A percentile compares a stretch with the other conserved stretches of the same genome.
Conservation (phyloP, 1,140 invertebrate species). For the Monochamus saltuarius region DNA sequence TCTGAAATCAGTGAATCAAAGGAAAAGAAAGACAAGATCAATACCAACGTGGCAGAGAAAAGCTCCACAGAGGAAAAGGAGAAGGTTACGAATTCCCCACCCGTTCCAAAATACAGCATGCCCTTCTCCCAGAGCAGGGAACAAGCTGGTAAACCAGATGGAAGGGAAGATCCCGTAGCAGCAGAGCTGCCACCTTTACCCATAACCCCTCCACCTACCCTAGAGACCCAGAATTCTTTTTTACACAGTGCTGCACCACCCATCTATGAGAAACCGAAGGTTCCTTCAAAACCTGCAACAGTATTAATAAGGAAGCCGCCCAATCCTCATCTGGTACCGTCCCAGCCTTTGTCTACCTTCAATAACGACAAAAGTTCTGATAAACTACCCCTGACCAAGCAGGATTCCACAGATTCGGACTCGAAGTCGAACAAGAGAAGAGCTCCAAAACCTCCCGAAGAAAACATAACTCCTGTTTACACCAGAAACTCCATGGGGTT, state of each 20-base stretch:
- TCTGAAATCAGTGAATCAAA: not conserved
- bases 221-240: slow-evolving; percentile 64
- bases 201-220: slow-evolving; percentile 60
- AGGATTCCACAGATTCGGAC: slow-evolving; percentile 53
- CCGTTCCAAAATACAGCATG: slow-evolving; percentile 11
- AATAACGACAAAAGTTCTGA: slow-evolving; percentile 29
- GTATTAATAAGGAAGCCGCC: slow-evolving; percentile 38
- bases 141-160: slow-evolving; percentile 77
- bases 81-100: not conserved
- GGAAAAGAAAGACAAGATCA: slow-evolving; percentile 13
- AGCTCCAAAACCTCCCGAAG: slow-evolving; percentile 66
- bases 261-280: slow-evolving; percentile 63
- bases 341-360: slow-evolving; percentile 47
- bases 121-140: slow-evolving; percentile 55
- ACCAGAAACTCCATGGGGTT: slow-evolving; percentile 19
- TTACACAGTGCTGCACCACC: slow-evolving; percentile 59
- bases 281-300: slow-evolving; percentile 61
- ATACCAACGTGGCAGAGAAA: slow-evolving; percentile 17
- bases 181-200: slow-evolving; percentile 65
- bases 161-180: slow-evolving; percentile 74
- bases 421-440: slow-evolving; percentile 52
- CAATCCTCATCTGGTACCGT: slow-evolving; percentile 38
- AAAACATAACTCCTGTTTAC: slow-evolving; percentile 40
- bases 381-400: slow-evolving; percentile 55
- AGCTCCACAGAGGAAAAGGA: slow-evolving; percentile 8